A percentile compares a stretch with the other conserved stretches of the same genome.
Evolutionary conservation across 2,797 vertebrate genomes (phyloP).

Genomic region (Thripadectes ignobilis): DNA sequence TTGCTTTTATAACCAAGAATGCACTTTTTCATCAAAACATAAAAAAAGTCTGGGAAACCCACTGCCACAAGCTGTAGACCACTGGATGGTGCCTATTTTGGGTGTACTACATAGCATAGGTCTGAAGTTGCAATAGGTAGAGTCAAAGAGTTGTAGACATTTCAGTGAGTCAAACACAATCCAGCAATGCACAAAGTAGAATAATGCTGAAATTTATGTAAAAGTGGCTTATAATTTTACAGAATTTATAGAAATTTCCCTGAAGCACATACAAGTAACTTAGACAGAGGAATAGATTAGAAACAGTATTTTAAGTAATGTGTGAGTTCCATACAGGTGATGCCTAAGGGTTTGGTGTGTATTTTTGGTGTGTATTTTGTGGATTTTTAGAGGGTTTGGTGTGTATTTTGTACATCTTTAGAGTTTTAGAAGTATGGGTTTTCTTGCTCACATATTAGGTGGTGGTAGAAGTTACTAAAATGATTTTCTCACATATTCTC

Average conservation of each 20-base stretch:
- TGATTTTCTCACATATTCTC: no score
- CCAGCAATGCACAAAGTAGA: background rate
- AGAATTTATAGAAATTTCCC: background rate
- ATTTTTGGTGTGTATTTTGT: no score
- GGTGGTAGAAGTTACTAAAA: no score
- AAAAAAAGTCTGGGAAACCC: background rate
- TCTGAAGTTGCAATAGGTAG: background rate
- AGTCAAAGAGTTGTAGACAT: background rate
- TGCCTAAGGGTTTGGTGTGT: no score
- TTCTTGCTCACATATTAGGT: no score
- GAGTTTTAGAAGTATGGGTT: no score
- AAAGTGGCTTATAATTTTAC: background rate
- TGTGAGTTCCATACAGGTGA: background rate
- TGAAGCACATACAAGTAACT: background rate
- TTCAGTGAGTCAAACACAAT: background rate
- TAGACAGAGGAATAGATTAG: background rate
- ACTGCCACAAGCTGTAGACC: background rate
- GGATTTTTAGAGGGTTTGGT: no score
- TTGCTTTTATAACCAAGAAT: background rate
- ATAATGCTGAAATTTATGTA: background rate
- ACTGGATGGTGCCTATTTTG: background rate
- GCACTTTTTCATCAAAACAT: background rate
- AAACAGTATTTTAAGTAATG: background rate
- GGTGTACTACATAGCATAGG: rapidly evolving
- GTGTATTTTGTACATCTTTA: no score